phyloP scores from a whole-genome alignment of 2,888 invertebrate species.

The Hermaeophaga mercurialis region DNA sequence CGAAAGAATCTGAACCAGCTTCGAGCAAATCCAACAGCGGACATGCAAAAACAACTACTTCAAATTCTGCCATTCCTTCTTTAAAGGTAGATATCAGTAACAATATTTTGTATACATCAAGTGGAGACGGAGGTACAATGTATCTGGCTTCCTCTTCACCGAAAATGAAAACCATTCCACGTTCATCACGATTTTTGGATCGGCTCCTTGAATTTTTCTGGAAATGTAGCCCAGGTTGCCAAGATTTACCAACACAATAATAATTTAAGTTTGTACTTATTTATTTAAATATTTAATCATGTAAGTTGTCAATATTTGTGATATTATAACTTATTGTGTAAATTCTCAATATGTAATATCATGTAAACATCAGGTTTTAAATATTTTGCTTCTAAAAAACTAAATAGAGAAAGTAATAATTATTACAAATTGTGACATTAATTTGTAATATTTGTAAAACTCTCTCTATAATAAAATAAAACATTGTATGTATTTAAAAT shows the following conservation, averaged over 20 bases:
- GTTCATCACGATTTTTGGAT: constrained; percentile 33
- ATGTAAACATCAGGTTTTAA: too few species aligned
- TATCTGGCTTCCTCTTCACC: constrained; percentile 23
- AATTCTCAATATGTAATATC: too few species aligned
- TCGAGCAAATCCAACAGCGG: neutral
- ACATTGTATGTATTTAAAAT: too few species aligned
- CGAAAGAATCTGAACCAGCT: neutral
- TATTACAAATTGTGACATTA: too few species aligned
- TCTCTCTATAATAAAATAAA: too few species aligned
- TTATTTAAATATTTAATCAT: too few species aligned
- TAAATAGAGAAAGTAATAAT: too few species aligned
- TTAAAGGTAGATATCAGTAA: neutral
- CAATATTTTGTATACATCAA: neutral
- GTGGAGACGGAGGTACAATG: constrained; percentile 21
- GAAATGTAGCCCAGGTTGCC: constrained; percentile 40
- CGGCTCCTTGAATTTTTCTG: constrained; percentile 37
- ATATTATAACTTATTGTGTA: too few species aligned
- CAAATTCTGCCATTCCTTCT: neutral
- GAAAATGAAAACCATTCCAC: constrained; percentile 10
- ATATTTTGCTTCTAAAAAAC: too few species aligned
- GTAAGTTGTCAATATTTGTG: too few species aligned
- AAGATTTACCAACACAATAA: constrained; percentile 33
- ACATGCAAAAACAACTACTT: neutral
- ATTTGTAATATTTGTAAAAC: too few species aligned
- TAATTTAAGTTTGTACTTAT: neutral